phyloP scores from a whole-genome alignment of 1,140 invertebrate species.

The Pomacea maculata region DNA sequence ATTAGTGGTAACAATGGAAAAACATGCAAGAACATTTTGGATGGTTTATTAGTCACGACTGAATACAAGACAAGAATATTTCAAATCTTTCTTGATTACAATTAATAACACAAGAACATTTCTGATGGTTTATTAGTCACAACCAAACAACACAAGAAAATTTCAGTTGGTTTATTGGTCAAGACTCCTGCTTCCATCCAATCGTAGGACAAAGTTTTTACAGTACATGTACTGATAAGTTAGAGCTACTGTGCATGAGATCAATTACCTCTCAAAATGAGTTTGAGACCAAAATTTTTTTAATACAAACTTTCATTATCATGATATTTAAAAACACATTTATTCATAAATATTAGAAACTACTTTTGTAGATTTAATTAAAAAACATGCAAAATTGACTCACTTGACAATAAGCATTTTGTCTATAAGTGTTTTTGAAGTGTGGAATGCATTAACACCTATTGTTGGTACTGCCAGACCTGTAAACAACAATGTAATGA shows the following conservation, averaged over 20 bases:
- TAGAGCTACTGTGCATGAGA: not conserved
- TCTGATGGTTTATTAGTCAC: too few species aligned
- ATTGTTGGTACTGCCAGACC: constrained; percentile 86
- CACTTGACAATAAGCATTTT: constrained; percentile 75
- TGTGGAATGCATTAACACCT: constrained; percentile 87
- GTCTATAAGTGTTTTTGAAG: constrained; percentile 80
- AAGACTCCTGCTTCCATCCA: too few species aligned
- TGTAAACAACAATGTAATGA: constrained; percentile 39
- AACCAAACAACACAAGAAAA: too few species aligned
- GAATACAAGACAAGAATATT: not conserved
- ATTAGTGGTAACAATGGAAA: not conserved
- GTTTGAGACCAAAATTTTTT: not conserved
- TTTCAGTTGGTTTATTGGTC: too few species aligned
- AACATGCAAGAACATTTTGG: not conserved
- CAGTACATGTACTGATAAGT: not conserved
- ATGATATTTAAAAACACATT: constrained; percentile 1
- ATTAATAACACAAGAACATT: too few species aligned
- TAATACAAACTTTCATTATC: too few species aligned
- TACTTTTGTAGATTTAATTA: not conserved
- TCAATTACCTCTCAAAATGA: not conserved
- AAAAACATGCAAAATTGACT: constrained; percentile 22
- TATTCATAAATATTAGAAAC: not conserved
- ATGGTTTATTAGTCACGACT: not conserved
- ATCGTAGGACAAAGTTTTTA: not conserved
- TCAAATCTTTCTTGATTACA: too few species aligned